Evolutionary conservation across 2,797 vertebrate genomes (phyloP).

Genomic region (Hozukius guyotensis): DNA sequence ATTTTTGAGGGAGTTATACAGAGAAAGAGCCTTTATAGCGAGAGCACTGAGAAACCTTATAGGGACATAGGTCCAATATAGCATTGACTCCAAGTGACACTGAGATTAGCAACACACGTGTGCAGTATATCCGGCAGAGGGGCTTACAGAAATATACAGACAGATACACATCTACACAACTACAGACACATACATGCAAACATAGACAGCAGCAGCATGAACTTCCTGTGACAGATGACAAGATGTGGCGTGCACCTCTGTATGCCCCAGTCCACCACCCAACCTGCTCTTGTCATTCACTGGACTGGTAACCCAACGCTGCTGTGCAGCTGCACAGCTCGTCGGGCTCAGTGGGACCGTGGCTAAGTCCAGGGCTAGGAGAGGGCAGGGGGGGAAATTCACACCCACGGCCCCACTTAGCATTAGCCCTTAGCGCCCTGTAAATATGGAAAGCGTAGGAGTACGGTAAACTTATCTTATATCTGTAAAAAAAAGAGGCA

Average conservation of each 20-base stretch:
- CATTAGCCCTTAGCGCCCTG: constrained; percentile 43
- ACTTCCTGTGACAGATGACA: constrained; percentile 51
- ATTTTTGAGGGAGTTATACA: constrained; percentile 58
- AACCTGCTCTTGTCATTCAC: constrained; percentile 92
- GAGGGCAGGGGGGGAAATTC: constrained; percentile 47
- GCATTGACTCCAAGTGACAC: constrained; percentile 57
- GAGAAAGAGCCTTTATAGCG: constrained; percentile 59
- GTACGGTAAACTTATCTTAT: constrained; percentile 27
- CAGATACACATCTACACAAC: constrained; percentile 17
- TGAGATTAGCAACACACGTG: constrained; percentile 70
- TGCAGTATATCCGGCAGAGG: constrained; percentile 41
- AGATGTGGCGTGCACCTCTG: constrained; percentile 76
- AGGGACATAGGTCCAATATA: constrained; percentile 72
- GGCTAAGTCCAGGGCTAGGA: constrained; percentile 63
- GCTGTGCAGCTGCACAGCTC: constrained; percentile 85
- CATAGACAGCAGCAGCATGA: constrained; percentile 28
- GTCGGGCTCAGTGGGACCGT: constrained; percentile 60
- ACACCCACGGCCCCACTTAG: constrained; percentile 57
- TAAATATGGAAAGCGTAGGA: constrained; percentile 45
- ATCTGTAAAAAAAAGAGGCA: constrained; percentile 17
- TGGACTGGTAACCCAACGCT: constrained; percentile 85
- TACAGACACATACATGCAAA: constrained; percentile 15
- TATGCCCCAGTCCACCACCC: constrained; percentile 57
- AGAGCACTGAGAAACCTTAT: constrained; percentile 59
- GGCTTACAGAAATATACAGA: constrained; percentile 50